Evolutionary conservation across 30 jellyfish, hydroid and myxozoan species (phyloP).

Genomic region (Hydractinia symbiolongicarpus): DNA sequence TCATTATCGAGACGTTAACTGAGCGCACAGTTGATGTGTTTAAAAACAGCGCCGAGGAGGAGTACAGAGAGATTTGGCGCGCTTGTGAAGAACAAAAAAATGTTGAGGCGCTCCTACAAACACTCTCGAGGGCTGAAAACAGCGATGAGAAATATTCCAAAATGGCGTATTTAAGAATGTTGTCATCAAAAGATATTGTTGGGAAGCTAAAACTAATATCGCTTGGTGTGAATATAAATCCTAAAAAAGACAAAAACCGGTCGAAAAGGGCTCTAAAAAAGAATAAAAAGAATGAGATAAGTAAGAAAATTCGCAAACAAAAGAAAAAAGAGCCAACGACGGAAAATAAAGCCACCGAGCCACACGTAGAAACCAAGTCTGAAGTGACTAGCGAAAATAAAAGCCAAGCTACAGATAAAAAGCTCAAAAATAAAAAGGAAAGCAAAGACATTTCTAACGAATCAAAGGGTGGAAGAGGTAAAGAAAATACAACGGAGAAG

Average conservation of each 20-base stretch:
- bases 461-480: background rate
- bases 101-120: slow-evolving; percentile 5
- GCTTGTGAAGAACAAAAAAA: background rate
- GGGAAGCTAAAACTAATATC: background rate
- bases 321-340: background rate
- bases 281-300: background rate
- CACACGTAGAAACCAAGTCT: background rate
- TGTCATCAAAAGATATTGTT: slow-evolving; percentile 28
- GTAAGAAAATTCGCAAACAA: background rate
- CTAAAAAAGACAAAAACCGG: background rate
- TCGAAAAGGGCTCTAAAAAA: slow-evolving; percentile 1
- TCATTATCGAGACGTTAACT: slow-evolving; percentile 15
- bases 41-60: slow-evolving; percentile 13
- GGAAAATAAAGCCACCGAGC: background rate
- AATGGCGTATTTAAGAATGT: slow-evolving; percentile 21
- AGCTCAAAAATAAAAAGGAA: background rate
- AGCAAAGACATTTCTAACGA: background rate
- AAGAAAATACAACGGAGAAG: background rate
- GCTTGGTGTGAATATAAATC: background rate
- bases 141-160: background rate
- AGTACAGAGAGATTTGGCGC: slow-evolving; percentile 1
- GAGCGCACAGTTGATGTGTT: slow-evolving; percentile 22
- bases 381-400: background rate
- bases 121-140: background rate
- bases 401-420: background rate